Conservation (phyloP, 1,140 invertebrate genomes). For the Lepidotrigona ventralis region DNA sequence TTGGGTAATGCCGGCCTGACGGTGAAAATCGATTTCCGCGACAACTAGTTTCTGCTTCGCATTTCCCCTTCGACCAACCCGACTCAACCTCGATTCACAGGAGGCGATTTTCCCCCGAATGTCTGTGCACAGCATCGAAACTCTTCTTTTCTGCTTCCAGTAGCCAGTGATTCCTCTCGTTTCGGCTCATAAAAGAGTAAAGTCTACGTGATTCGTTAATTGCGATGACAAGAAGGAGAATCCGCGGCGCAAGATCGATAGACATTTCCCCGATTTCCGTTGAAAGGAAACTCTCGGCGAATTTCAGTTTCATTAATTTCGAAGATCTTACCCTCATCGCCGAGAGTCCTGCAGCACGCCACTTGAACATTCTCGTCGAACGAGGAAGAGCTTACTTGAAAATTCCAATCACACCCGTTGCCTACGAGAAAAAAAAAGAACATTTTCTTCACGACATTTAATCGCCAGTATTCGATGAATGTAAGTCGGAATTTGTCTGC, state of each 20-base stretch:
- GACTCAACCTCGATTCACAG: constrained; percentile 25
- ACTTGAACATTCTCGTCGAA: constrained; percentile 42
- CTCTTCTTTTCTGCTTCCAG: neutral
- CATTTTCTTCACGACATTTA: constrained; percentile 55
- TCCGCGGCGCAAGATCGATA: constrained; percentile 46
- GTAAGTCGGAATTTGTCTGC: neutral
- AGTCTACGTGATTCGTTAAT: constrained; percentile 60
- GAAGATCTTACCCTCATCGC: constrained; percentile 41
- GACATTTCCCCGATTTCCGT: constrained; percentile 64
- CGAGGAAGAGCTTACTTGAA: constrained; percentile 50
- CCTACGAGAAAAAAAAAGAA: constrained; percentile 37
- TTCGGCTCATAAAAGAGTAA: constrained; percentile 55
- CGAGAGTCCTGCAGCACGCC: constrained; percentile 25
- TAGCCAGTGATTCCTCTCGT: constrained; percentile 5
- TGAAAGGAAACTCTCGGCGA: constrained; percentile 63
- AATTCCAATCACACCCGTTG: constrained; percentile 61
- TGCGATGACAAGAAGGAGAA: constrained; percentile 38
- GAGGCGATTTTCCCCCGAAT: neutral
- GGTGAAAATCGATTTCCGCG: constrained; percentile 65
- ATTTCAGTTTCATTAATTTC: constrained; percentile 68
- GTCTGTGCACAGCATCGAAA: neutral
- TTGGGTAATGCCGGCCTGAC: constrained; percentile 54
- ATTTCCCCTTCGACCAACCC: constrained; percentile 34
- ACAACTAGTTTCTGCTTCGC: constrained; percentile 61
- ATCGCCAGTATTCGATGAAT: constrained; percentile 49